phyloP scores from a whole-genome alignment of 2,888 invertebrate genomes.

The Agrotis ipsilon region DNA sequence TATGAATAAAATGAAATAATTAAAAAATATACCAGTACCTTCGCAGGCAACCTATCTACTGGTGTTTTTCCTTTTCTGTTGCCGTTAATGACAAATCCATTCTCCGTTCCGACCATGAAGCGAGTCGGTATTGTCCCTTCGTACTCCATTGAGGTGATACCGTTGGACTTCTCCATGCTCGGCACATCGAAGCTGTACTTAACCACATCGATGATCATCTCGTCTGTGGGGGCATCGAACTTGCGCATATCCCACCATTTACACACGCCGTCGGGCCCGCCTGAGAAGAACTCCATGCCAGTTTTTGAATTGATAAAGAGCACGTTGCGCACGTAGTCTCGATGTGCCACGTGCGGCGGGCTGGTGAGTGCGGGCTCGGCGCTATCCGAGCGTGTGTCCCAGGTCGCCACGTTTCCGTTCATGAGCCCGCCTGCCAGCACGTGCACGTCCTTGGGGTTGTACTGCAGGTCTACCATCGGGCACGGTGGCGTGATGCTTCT shows the following conservation, averaged over 20 bases:
- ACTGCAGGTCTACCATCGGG: constrained; percentile 95
- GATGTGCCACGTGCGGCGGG: constrained; percentile 95
- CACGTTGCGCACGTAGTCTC: constrained; percentile 96
- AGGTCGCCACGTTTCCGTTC: constrained; percentile 93
- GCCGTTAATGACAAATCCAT: constrained; percentile 92
- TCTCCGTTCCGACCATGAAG: constrained; percentile 94
- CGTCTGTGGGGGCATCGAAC: constrained; percentile 92
- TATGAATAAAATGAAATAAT: too few relatives aligned
- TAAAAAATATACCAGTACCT: constrained; percentile 77
- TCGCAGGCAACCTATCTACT: constrained; percentile 92
- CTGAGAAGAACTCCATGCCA: constrained; percentile 97
- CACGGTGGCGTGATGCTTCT: constrained; percentile 93
- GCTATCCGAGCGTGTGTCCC: constrained; percentile 95
- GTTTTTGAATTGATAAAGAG: constrained; percentile 98
- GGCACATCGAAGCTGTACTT: constrained; percentile 88
- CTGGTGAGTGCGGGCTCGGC: constrained; percentile 93
- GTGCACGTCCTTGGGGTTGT: constrained; percentile 95
- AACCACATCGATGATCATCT: constrained; percentile 92
- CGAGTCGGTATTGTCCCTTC: constrained; percentile 94
- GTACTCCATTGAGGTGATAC: constrained; percentile 92
- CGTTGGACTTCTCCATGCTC: constrained; percentile 90
- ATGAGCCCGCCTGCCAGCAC: constrained; percentile 93
- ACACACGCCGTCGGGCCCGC: constrained; percentile 96
- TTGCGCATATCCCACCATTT: constrained; percentile 95
- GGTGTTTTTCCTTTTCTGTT: constrained; percentile 94